Evolutionary conservation across 2,888 invertebrate species (phyloP).

Genomic region (Reticulitermes lucifugus): DNA sequence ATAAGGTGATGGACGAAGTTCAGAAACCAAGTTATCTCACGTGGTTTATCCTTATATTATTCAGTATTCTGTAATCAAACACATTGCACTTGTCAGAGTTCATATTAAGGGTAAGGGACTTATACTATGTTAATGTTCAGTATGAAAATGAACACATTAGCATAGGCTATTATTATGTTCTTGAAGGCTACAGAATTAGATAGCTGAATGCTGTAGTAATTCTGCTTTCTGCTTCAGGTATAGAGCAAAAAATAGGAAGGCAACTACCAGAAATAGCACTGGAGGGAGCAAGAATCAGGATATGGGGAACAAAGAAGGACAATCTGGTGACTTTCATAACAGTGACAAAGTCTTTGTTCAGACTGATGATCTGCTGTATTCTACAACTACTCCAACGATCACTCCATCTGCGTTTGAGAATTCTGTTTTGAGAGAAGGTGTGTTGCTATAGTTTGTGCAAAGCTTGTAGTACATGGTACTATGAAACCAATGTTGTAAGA

Average conservation of each 20-base stretch:
- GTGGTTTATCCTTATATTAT: too few relatives aligned
- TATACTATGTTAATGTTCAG: too few relatives aligned
- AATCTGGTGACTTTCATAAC: slow-evolving; percentile 55
- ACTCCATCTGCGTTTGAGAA: slow-evolving; percentile 57
- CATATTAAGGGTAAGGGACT: too few relatives aligned
- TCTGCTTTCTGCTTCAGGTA: slow-evolving; percentile 62
- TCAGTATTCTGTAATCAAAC: too few relatives aligned
- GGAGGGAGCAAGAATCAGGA: slow-evolving; percentile 55
- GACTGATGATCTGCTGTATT: slow-evolving; percentile 61
- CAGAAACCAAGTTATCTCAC: too few relatives aligned
- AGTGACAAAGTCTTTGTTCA: slow-evolving; percentile 60
- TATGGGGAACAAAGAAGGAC: slow-evolving; percentile 58
- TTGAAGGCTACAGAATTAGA: too few relatives aligned
- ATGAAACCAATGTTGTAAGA: slow-evolving; percentile 57
- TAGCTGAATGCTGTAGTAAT: too few relatives aligned
- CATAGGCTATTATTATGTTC: too few relatives aligned
- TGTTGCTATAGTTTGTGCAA: background rate
- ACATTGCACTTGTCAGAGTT: too few relatives aligned
- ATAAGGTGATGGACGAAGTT: too few relatives aligned
- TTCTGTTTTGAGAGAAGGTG: slow-evolving; percentile 60
- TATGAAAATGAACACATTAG: too few relatives aligned
- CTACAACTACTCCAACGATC: slow-evolving; percentile 58
- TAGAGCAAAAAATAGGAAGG: slow-evolving; percentile 74
- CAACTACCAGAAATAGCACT: slow-evolving; percentile 60
- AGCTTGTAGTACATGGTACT: background rate